Base-by-base conservation (phyloP, 2,113 vertebrate species). In the Haemorhous mexicanus region DNA sequence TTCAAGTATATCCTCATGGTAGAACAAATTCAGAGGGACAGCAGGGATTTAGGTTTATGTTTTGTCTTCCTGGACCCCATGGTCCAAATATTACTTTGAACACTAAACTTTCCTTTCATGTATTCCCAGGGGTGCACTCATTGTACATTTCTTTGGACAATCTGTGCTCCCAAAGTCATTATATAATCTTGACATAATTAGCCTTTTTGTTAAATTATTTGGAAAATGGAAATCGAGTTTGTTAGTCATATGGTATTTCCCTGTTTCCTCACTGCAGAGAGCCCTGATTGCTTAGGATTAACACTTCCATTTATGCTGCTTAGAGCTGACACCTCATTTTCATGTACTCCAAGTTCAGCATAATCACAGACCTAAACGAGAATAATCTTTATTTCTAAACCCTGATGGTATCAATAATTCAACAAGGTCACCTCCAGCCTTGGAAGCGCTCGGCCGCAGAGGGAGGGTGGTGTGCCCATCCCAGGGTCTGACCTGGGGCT, bases 151-250 rank as follows among this genome's bases (percentile, higher is more conserved):
- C 50, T 52, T 47, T 70, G 72, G 67, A 91, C 64, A 56, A 17
- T 35, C 37, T 66, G 75, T 78, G 64, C 52, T 93, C 26, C 5
- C 17, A 13, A 53, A 77, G 24, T 50, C 37, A 22, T 90, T 93
- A 80, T 27, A 53, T 78, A 90, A 94, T 64, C 72, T 47, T 35
- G 79, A 78, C 53, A 83, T 87, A 76, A 94, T 91, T 91, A 89
- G 53, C 13, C 35, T 44, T 89, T 87, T 64, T 72, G 66, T 43
- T 81, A 53, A 74, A 62, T 62, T 75, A 49, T 72, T 69, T 83
- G 72, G 72, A 73, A 96, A 94, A 59, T 4, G 5, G 50, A 53
- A 46, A 58, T 61, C 30, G 44, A 22, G 56, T 78, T 91, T 39
- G 32, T 44, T 56, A 37, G 15, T 21, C 0, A 1, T 23, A 14